Evolutionary conservation across 1,140 invertebrate genomes (phyloP).

Genomic region (Akabosia matsudoensis): DNA sequence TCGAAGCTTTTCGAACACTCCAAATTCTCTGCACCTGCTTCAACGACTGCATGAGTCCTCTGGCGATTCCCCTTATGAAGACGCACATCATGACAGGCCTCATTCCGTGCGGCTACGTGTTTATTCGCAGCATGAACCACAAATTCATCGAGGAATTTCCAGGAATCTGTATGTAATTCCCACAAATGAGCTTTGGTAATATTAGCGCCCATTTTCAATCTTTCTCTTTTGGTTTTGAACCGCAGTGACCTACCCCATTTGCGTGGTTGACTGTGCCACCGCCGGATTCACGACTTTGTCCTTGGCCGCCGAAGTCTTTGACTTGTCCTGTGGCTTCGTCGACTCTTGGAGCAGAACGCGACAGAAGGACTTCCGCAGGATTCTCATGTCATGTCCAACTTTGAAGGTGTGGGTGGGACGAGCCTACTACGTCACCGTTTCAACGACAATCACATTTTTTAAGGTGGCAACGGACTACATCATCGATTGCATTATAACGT

Average conservation of each 20-base stretch:
- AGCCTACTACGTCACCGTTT: constrained; percentile 23
- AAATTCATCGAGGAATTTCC: constrained; percentile 34
- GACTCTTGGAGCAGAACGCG: constrained; percentile 26
- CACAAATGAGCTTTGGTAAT: not conserved
- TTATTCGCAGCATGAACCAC: constrained; percentile 27
- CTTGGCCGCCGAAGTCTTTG: constrained; percentile 25
- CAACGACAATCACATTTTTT: constrained; percentile 33
- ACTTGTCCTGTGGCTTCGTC: constrained; percentile 22
- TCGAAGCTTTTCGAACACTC: constrained; percentile 5
- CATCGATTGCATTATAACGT: constrained; percentile 37
- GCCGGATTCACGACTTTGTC: constrained; percentile 20
- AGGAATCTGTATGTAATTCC: not conserved
- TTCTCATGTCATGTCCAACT: constrained; percentile 16
- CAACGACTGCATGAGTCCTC: constrained; percentile 12
- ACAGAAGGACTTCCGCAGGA: constrained; percentile 19
- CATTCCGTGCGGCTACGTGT: constrained; percentile 27
- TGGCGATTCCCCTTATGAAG: not conserved
- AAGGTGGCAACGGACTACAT: constrained; percentile 24
- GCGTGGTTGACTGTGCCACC: constrained; percentile 22
- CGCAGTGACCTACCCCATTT: constrained; percentile 18
- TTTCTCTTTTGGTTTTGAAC: not conserved
- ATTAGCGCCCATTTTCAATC: not conserved
- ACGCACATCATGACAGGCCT: not conserved
- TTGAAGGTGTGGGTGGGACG: constrained; percentile 18
- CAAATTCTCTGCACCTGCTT: constrained; percentile 3